phyloP scores from a whole-genome alignment of 1,140 invertebrate species.

The Tetranychus cinnabarinus region DNA sequence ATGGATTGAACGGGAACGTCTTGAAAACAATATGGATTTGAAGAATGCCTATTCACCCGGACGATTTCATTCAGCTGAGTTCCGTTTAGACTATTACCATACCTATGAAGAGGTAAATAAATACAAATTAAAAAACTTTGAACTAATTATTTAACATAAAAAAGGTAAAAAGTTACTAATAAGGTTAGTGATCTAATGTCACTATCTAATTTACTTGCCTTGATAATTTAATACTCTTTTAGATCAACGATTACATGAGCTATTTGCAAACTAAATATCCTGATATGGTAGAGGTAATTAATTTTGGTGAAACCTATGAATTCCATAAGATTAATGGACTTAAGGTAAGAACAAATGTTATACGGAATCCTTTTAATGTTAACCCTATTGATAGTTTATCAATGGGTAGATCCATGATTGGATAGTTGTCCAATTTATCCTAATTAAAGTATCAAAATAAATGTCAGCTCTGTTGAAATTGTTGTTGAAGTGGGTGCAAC shows the following conservation, averaged over 20 bases:
- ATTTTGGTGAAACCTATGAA: not conserved
- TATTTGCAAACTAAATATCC: not conserved
- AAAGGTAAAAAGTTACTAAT: too few species aligned
- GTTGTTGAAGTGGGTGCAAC: too few species aligned
- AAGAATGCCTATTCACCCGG: not conserved
- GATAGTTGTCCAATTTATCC: too few species aligned
- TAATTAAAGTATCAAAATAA: too few species aligned
- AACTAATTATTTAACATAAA: not conserved
- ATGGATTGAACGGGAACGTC: not conserved
- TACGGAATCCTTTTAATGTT: too few species aligned
- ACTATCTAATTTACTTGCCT: not conserved
- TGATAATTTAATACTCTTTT: not conserved
- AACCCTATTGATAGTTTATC: too few species aligned
- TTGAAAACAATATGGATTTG: not conserved
- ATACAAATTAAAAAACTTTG: not conserved
- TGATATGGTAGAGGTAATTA: not conserved
- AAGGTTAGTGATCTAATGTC: too few species aligned
- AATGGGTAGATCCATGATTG: too few species aligned
- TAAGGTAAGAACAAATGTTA: not conserved
- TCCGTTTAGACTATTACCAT: not conserved
- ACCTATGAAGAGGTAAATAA: not conserved
- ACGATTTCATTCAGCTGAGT: not conserved
- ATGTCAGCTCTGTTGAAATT: too few species aligned
- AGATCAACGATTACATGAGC: not conserved
- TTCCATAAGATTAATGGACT: not conserved